These are phyloP conservation scores for Biston stratarius DNA, from an alignment of 2,888 invertebrate species.

Conservation along the genomic window DNA sequence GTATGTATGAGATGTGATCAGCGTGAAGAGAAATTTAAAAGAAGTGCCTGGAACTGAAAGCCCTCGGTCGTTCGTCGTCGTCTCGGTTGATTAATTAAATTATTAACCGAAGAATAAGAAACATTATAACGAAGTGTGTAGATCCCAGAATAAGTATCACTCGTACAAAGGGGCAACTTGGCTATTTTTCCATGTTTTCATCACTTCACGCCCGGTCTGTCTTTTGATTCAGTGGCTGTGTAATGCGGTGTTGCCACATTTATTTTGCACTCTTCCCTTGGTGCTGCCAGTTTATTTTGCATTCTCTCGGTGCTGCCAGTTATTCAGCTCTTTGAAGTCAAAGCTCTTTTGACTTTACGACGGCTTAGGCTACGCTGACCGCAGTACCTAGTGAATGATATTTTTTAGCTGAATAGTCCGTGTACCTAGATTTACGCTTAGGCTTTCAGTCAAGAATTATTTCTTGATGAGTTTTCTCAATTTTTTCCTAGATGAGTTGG, in stretches of 20 bases:
- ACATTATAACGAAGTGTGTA: conserved; percentile 31
- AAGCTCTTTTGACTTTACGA: conserved; percentile 80
- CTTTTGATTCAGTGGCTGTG: conserved; percentile 85
- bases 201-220: conserved; percentile 83
- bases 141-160: conserved; percentile 77
- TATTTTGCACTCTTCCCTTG: conserved; percentile 81
- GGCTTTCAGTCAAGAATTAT: conserved; percentile 5
- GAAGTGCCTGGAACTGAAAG: too few species aligned
- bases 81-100: too few species aligned
- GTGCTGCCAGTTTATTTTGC: conserved; percentile 76
- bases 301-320: conserved; percentile 78
- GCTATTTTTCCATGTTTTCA: conserved; percentile 83
- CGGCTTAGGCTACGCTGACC: conserved; percentile 74
- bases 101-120: too few species aligned
- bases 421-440: conserved; percentile 54
- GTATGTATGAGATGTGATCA: too few species aligned
- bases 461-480: conserved; percentile 23
- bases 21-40: too few species aligned
- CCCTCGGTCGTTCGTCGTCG: too few species aligned
- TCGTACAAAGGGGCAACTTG: conserved; percentile 66
- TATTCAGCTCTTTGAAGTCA: conserved; percentile 82
- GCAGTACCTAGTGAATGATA: conserved; percentile 74
- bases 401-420: conserved; percentile 70
- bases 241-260: conserved; percentile 82
- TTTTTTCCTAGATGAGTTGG: neutral